Evolutionary conservation across 92 coral and sea anemone genomes (phyloP), one percentile per base, ranked within the genome.

Genomic region (Bergia puertoricense): DNA sequence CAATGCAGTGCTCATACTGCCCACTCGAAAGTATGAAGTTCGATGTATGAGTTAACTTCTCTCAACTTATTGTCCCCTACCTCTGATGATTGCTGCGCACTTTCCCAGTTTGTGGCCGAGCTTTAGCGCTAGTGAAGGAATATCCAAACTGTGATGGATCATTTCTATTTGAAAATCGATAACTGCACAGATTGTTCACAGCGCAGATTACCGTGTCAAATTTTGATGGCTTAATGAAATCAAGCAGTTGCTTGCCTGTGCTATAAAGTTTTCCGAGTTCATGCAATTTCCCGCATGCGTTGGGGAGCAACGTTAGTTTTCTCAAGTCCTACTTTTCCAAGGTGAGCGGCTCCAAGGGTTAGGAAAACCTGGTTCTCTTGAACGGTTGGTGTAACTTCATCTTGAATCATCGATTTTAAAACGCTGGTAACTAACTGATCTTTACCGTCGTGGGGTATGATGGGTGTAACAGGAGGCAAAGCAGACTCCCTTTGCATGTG

Each of bases 21-120:
- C 93, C 92, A 93, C 77, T 90, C 93, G 1, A 87, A 50, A 2
- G 66, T 89, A 81, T 85, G 88, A 1, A 90, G 66, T 46, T 90
- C 75, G 2, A 84, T 85, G 18, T 86, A 86, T 57, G 42, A 77
- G 30, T 85, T 82, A 8, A 56, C 76, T 6, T 92, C 46, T 20
- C 56, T 77, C 4, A 72, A 73, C 16, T 36, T 56, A 6, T 37
- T 59, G 67, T 92, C 83, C 91, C 56, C 88, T 74, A 8, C 93
- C 91, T 20, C 76, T 81, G 6, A 86, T 36, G 2, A 88, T 85
- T n/a, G 85, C 77, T 9, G 81, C 85, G 56, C 92, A 85, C 59
- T 89, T 92, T 44, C 72, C 87, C 8, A 92, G 65, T 6, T 85
- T 59, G 74, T 90, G 65, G 1, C 92, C 92, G 0, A 86, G 20